phyloP scores from a whole-genome alignment of 2,113 vertebrate species.

The Aramus guarauna region DNA sequence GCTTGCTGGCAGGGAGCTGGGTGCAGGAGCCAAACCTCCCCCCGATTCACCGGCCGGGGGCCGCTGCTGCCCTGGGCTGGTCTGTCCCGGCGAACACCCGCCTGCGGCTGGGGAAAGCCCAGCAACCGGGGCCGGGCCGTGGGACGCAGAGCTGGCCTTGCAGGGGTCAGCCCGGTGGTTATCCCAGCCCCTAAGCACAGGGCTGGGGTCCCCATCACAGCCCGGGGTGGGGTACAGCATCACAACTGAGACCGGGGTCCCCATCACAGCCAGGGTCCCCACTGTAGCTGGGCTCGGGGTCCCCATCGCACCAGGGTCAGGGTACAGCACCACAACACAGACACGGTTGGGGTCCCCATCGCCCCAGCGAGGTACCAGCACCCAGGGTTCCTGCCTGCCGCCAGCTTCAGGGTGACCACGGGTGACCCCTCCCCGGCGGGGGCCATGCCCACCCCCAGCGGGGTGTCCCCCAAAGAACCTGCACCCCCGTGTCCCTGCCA shows the following conservation, averaged over 20 bases:
- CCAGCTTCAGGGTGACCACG: not conserved
- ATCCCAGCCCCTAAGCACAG: not conserved
- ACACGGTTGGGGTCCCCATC: not conserved
- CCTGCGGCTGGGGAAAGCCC: no score
- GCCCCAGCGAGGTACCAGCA: not conserved
- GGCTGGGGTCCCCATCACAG: not conserved
- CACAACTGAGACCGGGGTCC: no score
- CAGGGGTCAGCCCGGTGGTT: not conserved
- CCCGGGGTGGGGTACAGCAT: not conserved
- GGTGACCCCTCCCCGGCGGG: not conserved
- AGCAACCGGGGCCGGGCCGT: no score
- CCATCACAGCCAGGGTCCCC: not conserved
- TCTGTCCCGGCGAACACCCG: fast-evolving
- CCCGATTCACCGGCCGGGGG: not conserved
- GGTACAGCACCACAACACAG: not conserved
- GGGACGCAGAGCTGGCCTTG: not conserved
- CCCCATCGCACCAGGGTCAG: not conserved
- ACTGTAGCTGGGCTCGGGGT: not conserved
- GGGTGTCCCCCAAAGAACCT: not conserved
- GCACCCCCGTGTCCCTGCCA: not conserved
- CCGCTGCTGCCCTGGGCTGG: not conserved
- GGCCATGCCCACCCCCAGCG: fast-evolving
- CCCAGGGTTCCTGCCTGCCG: not conserved
- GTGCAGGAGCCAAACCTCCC: not conserved
- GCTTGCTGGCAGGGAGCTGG: fast-evolving